Percentiles rank a stretch among this genome's conserved stretches.
Conservation (phyloP, 92 coral and sea anemone genomes). For the Chrysogorgia sp. region DNA sequence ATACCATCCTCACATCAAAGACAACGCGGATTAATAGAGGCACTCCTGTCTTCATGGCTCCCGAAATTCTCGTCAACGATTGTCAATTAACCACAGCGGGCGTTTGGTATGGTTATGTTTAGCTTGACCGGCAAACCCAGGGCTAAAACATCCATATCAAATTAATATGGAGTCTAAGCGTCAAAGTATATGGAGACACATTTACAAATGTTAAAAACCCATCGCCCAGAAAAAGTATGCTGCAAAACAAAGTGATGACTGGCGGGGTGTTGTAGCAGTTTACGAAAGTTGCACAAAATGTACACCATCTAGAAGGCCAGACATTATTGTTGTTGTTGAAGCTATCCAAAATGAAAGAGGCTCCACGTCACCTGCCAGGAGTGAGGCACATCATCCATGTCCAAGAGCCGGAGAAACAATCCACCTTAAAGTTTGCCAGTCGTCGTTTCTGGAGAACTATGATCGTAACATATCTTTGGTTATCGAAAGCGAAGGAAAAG, state of each 20-base stretch:
- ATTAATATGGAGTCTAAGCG: constrained; percentile 7
- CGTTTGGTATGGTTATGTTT: constrained; percentile 52
- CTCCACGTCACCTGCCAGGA: background rate
- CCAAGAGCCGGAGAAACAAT: constrained; percentile 2
- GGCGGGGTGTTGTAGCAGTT: background rate
- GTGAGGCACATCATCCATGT: background rate
- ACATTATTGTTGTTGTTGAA: background rate
- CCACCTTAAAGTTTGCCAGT: constrained; percentile 24
- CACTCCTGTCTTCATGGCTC: constrained; percentile 59
- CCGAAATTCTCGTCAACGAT: constrained; percentile 50
- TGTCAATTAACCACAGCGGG: constrained; percentile 32
- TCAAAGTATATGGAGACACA: background rate
- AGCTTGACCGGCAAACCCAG: constrained; percentile 45
- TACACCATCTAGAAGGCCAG: background rate
- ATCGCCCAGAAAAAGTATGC: background rate
- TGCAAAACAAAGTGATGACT: constrained; percentile 4
- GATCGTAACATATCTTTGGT: constrained; percentile 9
- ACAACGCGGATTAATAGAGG: constrained; percentile 41
- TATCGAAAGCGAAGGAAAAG: too few species aligned
- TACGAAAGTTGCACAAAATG: constrained; percentile 9
- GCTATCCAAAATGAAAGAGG: too few species aligned
- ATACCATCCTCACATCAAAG: constrained; percentile 48
- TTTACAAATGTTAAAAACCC: background rate
- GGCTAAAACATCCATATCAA: constrained; percentile 41
- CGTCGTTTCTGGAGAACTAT: constrained; percentile 47